Base-by-base conservation (phyloP, 2,888 invertebrate species). In the Melikaiella ostensackeni region DNA sequence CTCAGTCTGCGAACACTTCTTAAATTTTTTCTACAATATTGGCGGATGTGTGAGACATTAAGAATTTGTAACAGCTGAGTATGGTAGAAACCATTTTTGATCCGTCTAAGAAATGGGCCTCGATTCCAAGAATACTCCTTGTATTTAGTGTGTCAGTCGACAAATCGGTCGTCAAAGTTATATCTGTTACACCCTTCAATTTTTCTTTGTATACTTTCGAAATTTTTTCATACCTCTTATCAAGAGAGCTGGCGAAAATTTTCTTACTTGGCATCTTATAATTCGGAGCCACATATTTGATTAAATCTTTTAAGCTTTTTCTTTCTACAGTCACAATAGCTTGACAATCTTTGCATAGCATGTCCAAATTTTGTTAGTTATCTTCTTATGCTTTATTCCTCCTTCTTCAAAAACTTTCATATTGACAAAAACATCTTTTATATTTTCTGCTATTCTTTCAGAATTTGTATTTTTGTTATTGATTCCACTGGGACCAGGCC, bases 81-180 rank as follows among this genome's bases (percentile, higher is more conserved):
- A 63, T 77, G 21, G 77, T 38, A 16, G 79, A 75, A 75, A 75
- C 75, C 8, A 16, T 27, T 1, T 21, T 16, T 13, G 19, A 6
- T 8, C 33, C 59, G 0, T 46, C 30, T 38, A 74, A 63, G 42
- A 16, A 79, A 46, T 79, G 79, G 33, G 61, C 50, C 1, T 75
- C 77, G 9, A 74, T 42, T n/a, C 77, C 79, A 75, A 79, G 63
- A 66, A 64, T 77, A 70, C 79, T 77, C 33, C 35, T 24, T 0
- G 64, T 62, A 16, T 76, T 79, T 55, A 79, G 57, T 13, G 78
- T 81, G 2, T 84, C 83, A 16, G 83, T 82, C 83, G 80, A 83
- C 21, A 83, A 75, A 63, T 83, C 82, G 0, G 81, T 75, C 16
- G 82, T 82, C 13, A 84, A 62, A 35, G 77, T 77, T 19, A 80